phyloP scores from a whole-genome alignment of 2,797 vertebrate genomes.

The Coendou prehensilis region DNA sequence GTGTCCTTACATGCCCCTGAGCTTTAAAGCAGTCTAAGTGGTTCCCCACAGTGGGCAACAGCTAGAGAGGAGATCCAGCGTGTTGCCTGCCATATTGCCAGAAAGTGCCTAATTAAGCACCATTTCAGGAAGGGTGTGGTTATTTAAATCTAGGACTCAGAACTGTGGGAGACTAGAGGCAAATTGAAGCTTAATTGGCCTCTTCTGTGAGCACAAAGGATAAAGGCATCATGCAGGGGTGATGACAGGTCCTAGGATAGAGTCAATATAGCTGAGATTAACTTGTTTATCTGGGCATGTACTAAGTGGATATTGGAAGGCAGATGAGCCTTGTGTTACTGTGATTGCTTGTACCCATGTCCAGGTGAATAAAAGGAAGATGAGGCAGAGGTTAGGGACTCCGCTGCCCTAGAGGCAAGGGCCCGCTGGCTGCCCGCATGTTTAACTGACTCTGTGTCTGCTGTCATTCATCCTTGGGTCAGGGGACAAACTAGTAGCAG shows the following conservation, averaged over 20 bases:
- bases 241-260: background rate
- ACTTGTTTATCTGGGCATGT: background rate
- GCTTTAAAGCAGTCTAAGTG: background rate
- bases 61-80: background rate
- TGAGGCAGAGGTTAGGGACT: background rate
- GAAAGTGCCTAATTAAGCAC: background rate
- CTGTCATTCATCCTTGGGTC: background rate
- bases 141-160: background rate
- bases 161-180: background rate
- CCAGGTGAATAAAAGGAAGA: background rate
- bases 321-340: background rate
- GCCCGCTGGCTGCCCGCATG: background rate
- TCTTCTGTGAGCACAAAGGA: background rate
- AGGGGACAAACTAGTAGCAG: background rate
- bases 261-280: background rate
- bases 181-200: background rate
- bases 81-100: background rate
- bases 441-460: background rate
- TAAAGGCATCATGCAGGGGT: background rate
- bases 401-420: too few relatives aligned
- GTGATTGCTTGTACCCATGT: background rate
- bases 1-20: background rate
- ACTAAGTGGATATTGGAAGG: background rate
- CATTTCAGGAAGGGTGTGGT: background rate
- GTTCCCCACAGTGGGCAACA: background rate